Evolutionary conservation across 2,113 vertebrate species (phyloP).

Genomic region (Todiramphus chloris): DNA sequence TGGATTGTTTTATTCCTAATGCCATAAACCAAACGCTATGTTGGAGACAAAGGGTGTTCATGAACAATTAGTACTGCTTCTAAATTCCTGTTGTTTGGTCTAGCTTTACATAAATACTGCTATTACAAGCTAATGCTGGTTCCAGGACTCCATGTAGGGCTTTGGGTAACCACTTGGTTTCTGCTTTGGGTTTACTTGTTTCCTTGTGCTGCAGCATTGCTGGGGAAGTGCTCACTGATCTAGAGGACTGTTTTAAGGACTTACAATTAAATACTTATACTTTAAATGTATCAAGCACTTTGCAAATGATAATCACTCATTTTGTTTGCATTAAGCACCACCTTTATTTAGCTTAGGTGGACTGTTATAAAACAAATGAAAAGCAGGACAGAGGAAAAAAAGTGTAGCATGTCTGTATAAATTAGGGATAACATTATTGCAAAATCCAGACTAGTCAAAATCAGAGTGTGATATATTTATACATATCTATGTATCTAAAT

Average conservation of each 20-base stretch:
- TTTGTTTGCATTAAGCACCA: background rate
- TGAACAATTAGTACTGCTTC: background rate
- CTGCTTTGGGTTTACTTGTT: background rate
- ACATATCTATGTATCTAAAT: background rate
- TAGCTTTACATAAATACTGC: background rate
- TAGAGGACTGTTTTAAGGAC: background rate
- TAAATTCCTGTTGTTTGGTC: background rate
- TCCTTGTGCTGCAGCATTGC: background rate
- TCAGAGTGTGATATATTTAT: background rate
- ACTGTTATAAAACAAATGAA: background rate
- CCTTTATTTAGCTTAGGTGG: background rate
- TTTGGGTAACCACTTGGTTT: background rate
- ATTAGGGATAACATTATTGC: background rate
- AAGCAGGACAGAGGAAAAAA: background rate
- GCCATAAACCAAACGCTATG: background rate
- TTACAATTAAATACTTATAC: background rate
- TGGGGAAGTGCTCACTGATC: background rate
- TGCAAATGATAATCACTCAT: background rate
- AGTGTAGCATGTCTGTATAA: background rate
- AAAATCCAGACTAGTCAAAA: background rate
- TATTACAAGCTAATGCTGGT: background rate
- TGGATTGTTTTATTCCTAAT: background rate
- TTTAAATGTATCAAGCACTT: background rate
- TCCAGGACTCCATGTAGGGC: background rate
- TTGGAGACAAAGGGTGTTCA: background rate